Percentiles rank a stretch among this genome's conserved stretches.
Conservation (phyloP, 2,888 invertebrate species). For the Allophyes oxyacanthae region DNA sequence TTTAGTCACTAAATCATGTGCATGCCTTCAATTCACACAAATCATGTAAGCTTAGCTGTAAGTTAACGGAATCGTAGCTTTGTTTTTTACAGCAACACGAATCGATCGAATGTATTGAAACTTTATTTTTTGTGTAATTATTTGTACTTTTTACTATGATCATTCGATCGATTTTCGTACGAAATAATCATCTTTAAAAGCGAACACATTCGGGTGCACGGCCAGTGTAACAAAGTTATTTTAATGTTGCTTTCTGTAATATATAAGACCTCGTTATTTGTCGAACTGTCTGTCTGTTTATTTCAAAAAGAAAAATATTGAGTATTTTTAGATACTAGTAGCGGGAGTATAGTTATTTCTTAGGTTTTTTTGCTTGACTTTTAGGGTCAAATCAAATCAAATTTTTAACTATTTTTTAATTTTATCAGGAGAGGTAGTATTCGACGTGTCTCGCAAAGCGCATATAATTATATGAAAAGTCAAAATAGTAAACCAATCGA, state of each 20-base stretch:
- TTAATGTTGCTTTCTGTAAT: slow-evolving; percentile 63
- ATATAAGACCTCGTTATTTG: slow-evolving; percentile 32
- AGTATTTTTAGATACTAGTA: too few species aligned
- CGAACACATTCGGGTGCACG: slow-evolving; percentile 78
- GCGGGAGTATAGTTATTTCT: too few species aligned
- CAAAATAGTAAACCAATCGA: too few species aligned
- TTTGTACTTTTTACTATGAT: slow-evolving; percentile 39
- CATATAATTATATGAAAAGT: too few species aligned
- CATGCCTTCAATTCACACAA: slow-evolving; percentile 86
- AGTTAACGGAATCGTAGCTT: slow-evolving; percentile 77
- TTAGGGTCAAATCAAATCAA: too few species aligned
- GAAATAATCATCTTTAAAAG: slow-evolving; percentile 63
- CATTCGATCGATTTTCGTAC: slow-evolving; percentile 65
- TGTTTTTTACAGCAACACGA: slow-evolving; percentile 70
- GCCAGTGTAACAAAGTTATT: slow-evolving; percentile 74
- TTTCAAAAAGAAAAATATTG: neutral
- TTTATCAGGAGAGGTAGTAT: too few species aligned
- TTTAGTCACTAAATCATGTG: slow-evolving; percentile 85
- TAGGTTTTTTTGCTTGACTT: too few species aligned
- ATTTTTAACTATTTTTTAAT: too few species aligned
- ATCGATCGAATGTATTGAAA: slow-evolving; percentile 63
- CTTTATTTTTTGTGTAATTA: slow-evolving; percentile 5
- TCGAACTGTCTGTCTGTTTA: slow-evolving; percentile 24
- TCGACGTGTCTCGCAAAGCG: too few species aligned
- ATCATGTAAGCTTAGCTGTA: slow-evolving; percentile 82